These are phyloP conservation scores for Drosophila aldrichi DNA, from an alignment of 2,888 invertebrate genomes.

Conservation along the genomic window DNA sequence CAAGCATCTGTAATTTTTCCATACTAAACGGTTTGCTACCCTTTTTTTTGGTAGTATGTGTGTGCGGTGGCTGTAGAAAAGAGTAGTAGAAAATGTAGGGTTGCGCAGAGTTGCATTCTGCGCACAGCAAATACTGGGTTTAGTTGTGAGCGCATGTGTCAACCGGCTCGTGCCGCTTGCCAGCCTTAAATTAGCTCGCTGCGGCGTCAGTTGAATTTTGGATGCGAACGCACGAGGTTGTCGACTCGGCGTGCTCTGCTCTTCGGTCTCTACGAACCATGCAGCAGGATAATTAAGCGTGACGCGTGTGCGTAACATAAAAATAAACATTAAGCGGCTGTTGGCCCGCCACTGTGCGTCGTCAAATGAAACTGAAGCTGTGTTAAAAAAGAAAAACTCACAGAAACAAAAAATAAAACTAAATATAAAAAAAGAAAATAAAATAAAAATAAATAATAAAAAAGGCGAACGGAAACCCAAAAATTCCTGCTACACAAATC, in stretches of 20 bases:
- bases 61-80: neutral
- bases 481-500: conserved; percentile 23
- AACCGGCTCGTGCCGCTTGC: conserved; percentile 28
- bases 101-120: conserved; percentile 35
- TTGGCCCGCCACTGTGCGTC: conserved; percentile 34
- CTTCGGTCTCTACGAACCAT: conserved; percentile 14
- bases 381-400: conserved; percentile 24
- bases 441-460: conserved; percentile 23
- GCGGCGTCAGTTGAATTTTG: conserved; percentile 63
- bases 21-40: neutral
- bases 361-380: conserved; percentile 53
- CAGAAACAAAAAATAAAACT: conserved; percentile 23
- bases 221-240: conserved; percentile 59
- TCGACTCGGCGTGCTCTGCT: conserved; percentile 11
- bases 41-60: neutral
- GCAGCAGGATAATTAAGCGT: conserved; percentile 78
- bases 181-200: conserved; percentile 59
- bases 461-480: conserved; percentile 19
- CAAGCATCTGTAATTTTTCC: neutral
- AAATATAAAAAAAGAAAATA: conserved; percentile 18
- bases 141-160: conserved; percentile 53
- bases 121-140: conserved; percentile 45
- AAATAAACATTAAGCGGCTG: conserved; percentile 69
- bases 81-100: conserved; percentile 1
- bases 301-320: conserved; percentile 80